Base-by-base conservation (phyloP, 2,797 vertebrate genomes). In the Intellagama lesueurii region DNA sequence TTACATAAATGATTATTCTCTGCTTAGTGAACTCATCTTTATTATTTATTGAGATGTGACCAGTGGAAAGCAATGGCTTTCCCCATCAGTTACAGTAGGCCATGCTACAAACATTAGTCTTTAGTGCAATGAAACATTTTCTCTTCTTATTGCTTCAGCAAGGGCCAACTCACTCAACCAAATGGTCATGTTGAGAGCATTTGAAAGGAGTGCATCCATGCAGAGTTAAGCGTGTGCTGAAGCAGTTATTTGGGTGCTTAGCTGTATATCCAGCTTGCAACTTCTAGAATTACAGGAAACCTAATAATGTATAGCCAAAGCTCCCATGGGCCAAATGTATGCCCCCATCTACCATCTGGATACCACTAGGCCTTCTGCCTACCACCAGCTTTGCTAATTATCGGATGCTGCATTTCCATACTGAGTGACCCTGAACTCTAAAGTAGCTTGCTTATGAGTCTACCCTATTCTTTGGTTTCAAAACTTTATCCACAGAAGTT, bases 251-350 rank as follows among this genome's bases (percentile, higher is more conserved):
- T 17, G 30, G 81, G 16, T 32, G 66, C 44, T 52, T 70, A 84
- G 72, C 17, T 17, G 44, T 28, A 32, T 52, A 44, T 30, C 47
- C 69, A 12, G 17, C 52, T 72, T 70, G 82, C 82, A 84, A 52
- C 19, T 84, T 72, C 44, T 84, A 12, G 68, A 52, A 72, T 72
- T 70, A 69, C 82, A 84, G 40, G 64, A 64, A 83, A 17, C 82
- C 82, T 84, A 70, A 84, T 84, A 40, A 68, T 47, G 52, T 68
- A 32, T 84, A 84, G 82, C 69, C 66, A 84, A 70, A 84, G 44
- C 30, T 52, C 82, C 72, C 68, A 8, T 72, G 82, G 82, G 82
- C 47, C 81, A 11, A 44, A 24, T 66, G 35, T 81, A 32, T n/a
- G 32, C 30, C 30, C n/a, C 35, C 40, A 47, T 19, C 64, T 44